These are phyloP conservation scores for Protodeltote pygarga DNA, from an alignment of 2,888 invertebrate species.

Conservation along the genomic window DNA sequence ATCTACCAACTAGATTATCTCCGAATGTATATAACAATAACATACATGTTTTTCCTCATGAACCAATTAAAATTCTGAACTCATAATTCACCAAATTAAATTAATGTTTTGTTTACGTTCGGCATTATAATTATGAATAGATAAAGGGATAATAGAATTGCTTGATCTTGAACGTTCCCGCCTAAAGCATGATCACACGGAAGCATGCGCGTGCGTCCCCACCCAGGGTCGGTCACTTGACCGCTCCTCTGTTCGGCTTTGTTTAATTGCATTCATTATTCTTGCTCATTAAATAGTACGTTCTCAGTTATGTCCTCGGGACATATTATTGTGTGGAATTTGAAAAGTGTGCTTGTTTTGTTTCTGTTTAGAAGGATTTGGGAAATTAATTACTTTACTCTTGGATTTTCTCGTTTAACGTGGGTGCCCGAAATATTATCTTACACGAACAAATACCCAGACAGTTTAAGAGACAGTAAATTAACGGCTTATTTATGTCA, in stretches of 20 bases:
- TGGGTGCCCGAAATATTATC: too few relatives aligned
- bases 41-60: background rate
- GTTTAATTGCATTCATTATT: conserved; percentile 48
- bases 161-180: conserved; percentile 49
- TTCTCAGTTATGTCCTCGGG: conserved; percentile 26
- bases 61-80: conserved; percentile 8
- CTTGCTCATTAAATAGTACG: conserved; percentile 34
- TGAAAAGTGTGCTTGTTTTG: background rate
- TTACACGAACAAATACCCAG: too few relatives aligned
- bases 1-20: too few relatives aligned
- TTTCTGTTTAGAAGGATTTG: background rate
- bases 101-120: conserved; percentile 12
- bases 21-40: too few relatives aligned
- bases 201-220: conserved; percentile 59
- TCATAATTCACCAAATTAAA: conserved; percentile 13
- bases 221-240: conserved; percentile 58
- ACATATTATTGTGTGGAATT: conserved; percentile 8
- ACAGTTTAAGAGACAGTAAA: too few relatives aligned
- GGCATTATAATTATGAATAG: conserved; percentile 35
- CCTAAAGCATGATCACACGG: conserved; percentile 59
- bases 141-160: conserved; percentile 57
- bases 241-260: conserved; percentile 48
- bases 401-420: too few relatives aligned
- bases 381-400: too few relatives aligned
- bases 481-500: too few relatives aligned